phyloP scores from a whole-genome alignment of 1,140 invertebrate species.

The Pachypsylla venusta region DNA sequence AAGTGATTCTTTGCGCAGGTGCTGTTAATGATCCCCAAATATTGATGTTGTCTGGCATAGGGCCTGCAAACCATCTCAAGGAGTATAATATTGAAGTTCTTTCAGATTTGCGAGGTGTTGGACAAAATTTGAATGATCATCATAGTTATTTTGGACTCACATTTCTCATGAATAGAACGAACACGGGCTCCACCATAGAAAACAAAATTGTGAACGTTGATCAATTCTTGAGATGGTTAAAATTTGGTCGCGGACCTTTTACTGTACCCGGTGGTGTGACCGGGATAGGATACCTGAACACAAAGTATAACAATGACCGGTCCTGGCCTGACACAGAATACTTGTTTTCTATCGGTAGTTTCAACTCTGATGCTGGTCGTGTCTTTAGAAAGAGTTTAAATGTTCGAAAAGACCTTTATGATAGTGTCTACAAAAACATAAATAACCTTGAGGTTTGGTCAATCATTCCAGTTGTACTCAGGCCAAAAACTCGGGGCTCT shows the following conservation, averaged over 20 bases:
- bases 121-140: slow-evolving; percentile 66
- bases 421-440: slow-evolving; percentile 27
- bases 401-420: slow-evolving; percentile 40
- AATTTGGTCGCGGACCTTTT: slow-evolving; percentile 32
- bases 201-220: slow-evolving; percentile 13
- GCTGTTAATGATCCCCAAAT: slow-evolving; percentile 51
- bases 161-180: slow-evolving; percentile 46
- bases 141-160: slow-evolving; percentile 47
- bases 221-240: slow-evolving; percentile 19
- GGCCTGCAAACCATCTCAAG: slow-evolving; percentile 47
- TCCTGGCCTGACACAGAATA: slow-evolving; percentile 59
- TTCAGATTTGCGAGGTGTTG: slow-evolving; percentile 49
- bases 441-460: slow-evolving; percentile 44
- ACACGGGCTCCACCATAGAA: slow-evolving; percentile 29
- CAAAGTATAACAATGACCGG: slow-evolving; percentile 33
- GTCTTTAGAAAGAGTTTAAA: slow-evolving; percentile 38
- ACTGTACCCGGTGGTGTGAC: slow-evolving; percentile 36
- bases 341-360: slow-evolving; percentile 50
- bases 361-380: slow-evolving; percentile 55
- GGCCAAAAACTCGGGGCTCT: slow-evolving; percentile 55
- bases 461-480: slow-evolving; percentile 51
- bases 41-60: slow-evolving; percentile 58
- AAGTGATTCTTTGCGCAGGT: slow-evolving; percentile 51
- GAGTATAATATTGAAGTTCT: slow-evolving; percentile 44
- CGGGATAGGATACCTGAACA: slow-evolving; percentile 34